Base-by-base conservation (phyloP, 2,113 vertebrate species). In the Leucoraja erinaceus region DNA sequence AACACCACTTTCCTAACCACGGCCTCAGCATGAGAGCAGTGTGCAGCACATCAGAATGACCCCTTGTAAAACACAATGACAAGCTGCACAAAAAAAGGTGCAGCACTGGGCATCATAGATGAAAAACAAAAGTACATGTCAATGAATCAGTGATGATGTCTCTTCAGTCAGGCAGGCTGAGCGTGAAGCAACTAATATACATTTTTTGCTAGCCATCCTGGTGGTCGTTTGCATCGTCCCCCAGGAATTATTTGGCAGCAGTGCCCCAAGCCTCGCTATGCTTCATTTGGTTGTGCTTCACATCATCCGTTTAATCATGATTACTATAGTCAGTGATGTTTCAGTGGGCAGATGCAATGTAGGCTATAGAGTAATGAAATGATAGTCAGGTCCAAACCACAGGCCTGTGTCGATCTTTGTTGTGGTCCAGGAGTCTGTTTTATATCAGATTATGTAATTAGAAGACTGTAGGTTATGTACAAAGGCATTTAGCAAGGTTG, bases 241-340 rank as follows among this genome's bases (percentile, higher is more conserved):
- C 90, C 66, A 54, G 90, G 90, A 70, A 28, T 91, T 54, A 22
- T 91, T 91, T 91, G 90, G 90, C 90, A 91, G 33, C 33, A 72
- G 22, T 91, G 90, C 33, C 68, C 90, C 68, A 70, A 91, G 90
- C 66, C 38, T 54, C 66, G 70, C 90, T 74, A 22, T 91, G 90
- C 90, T 91, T 91, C 90, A 91, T 91, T 91, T 91, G 90, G 90
- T 68, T 91, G 90, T 54, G 68, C 90, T 91, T 68, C 90, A 91
- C 68, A 91, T 91, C 90, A 91, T 91, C 25, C 68, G 90, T 91
- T 91, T 91, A 91, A 91, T 91, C 90, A 91, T 91, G 90, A 91
- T 91, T 91, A 72, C 90, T 91, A 91, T 91, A 54, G 90, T 91
- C 90, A 91, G 90, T 68, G 38, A 72, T 54, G 90, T 91, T 91